Conservation (phyloP, 2,113 vertebrate species). For the Lamprologus lemairii region DNA sequence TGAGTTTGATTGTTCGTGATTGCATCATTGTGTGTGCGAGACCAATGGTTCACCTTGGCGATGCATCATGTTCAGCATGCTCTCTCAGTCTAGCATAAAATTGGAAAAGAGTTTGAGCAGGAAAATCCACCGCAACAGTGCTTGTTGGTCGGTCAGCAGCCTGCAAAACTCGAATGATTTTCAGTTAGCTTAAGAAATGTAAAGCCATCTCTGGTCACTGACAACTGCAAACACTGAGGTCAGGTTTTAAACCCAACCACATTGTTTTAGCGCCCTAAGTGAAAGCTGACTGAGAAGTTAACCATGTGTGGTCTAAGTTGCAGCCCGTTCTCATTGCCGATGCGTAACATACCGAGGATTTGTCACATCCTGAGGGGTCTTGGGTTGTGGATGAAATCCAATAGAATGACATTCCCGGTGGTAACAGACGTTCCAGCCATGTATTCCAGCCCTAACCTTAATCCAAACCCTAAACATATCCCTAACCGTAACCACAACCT, state of each 20-base stretch:
- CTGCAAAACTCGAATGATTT: not conserved
- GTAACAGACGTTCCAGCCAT: not conserved
- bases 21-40: not conserved
- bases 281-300: not conserved
- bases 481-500: not conserved
- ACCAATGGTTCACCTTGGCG: not conserved
- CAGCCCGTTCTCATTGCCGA: not conserved
- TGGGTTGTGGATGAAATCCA: not conserved
- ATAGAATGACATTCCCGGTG: not conserved
- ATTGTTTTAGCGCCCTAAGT: not conserved
- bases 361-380: not conserved
- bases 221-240: not conserved
- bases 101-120: not conserved
- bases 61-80: not conserved
- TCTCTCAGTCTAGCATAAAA: not conserved
- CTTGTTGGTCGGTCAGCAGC: not conserved
- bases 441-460: not conserved
- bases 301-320: not conserved
- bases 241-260: not conserved
- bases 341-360: not conserved
- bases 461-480: rapidly evolving
- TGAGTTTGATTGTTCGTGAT: not conserved
- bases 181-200: not conserved
- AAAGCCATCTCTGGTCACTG: not conserved
- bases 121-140: not conserved